phyloP scores from a whole-genome alignment of 2,797 vertebrate species.

The Bovichtus variegatus region DNA sequence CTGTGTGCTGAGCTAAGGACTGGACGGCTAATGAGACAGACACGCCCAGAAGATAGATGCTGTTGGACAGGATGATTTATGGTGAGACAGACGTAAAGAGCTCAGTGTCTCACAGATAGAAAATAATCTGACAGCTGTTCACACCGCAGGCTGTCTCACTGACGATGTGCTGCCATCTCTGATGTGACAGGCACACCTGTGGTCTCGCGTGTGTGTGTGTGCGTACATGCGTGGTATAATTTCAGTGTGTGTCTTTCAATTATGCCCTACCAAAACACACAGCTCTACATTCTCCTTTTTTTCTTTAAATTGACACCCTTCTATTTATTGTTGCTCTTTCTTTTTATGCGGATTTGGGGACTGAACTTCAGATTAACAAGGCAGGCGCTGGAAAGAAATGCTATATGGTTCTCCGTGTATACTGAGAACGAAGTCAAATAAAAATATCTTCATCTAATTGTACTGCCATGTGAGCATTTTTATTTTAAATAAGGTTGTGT shows the following conservation, averaged over 20 bases:
- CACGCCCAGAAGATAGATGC: conserved; percentile 1
- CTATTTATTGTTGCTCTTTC: not conserved
- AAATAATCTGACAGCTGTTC: conserved; percentile 50
- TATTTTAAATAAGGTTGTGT: not conserved
- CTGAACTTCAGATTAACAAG: conserved; percentile 9
- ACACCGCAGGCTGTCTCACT: conserved; percentile 10
- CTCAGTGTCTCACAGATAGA: conserved; percentile 22
- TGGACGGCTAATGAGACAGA: not conserved
- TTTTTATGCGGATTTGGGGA: not conserved
- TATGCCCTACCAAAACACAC: no score
- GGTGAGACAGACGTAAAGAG: conserved; percentile 34
- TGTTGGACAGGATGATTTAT: conserved; percentile 19
- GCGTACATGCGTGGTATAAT: no score
- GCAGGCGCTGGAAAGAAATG: not conserved
- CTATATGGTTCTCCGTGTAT: not conserved
- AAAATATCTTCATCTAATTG: not conserved
- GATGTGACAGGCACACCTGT: conserved; percentile 52
- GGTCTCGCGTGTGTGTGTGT: not conserved
- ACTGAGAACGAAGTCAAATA: not conserved
- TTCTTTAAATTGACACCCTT: no score
- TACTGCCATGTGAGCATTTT: not conserved
- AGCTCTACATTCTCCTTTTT: no score
- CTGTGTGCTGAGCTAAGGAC: conserved; percentile 1
- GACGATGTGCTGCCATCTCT: conserved; percentile 5
- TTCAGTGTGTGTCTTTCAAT: no score